Base-by-base conservation (phyloP, 2,888 invertebrate species). In the Orchesella flavescens region DNA sequence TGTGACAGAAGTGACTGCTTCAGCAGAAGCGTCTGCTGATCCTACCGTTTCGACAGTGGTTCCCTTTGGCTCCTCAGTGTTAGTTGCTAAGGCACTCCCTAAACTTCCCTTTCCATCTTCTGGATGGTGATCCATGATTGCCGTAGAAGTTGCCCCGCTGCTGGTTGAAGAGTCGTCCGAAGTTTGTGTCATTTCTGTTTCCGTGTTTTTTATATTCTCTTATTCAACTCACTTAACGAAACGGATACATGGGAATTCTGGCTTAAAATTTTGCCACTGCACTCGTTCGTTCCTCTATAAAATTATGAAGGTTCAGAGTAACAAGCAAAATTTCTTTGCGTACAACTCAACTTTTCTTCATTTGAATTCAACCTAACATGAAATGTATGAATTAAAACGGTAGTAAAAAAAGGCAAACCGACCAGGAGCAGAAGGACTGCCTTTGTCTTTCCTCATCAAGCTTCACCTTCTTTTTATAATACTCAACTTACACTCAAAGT, bases 381-480 rank as follows among this genome's bases (percentile, higher is more conserved):
- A 75, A 75, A 66, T 49, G 65, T 53, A 65, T 75, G 34, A 66
- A 75, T 75, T 75, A 75, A 75, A 74, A 75, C 49, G 23, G 55
- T 19, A 10, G 17, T 43, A 24, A 55, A 21, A 55, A 46, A 17
- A 44, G 34, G 7, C 34, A 2, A 34, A 34, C 34, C 34, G 34
- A 34, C 34, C 34, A 34, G 34, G 7, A 49, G 23, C 23, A 21
- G 23, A 10, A 24, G n/a, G 15, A 13, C 23, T 71, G 7, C 23
- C 69, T 21, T 15, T 19, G 34, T 10, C 1, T 53, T 69, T 53
- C 3, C 53, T 55, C 9, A 10, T n/a, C 3, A 17, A 53, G 49
- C 23, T 69, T 55, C 53, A 71, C 49, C 71, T 71, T 17, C 68
- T 68, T 34, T n/a, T 34, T 34, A 34, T 34, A 34, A 34, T 7